These are phyloP conservation scores for Ecliptopera silaceata DNA, from an alignment of 2,888 invertebrate species.

Conservation along the genomic window DNA sequence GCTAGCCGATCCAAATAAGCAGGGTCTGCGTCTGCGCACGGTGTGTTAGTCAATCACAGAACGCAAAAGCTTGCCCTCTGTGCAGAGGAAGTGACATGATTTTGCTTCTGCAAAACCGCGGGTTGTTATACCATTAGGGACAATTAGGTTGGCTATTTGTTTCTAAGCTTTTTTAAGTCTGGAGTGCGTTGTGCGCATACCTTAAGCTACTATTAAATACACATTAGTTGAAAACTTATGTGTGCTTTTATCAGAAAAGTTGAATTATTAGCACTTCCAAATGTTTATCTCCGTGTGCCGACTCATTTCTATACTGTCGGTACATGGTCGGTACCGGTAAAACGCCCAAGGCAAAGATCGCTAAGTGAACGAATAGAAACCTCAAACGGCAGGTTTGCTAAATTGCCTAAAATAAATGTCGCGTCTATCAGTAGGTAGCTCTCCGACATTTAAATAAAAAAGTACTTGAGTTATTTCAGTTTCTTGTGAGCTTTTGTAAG, in stretches of 20 bases:
- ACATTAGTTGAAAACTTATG: too few relatives aligned
- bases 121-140: too few relatives aligned
- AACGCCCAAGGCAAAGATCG: conserved; percentile 58
- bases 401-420: conserved; percentile 13
- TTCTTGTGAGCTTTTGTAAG: too few relatives aligned
- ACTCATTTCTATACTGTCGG: conserved; percentile 10
- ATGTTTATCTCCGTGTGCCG: conserved; percentile 5
- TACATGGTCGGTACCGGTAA: conserved; percentile 36
- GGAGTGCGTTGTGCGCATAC: too few relatives aligned
- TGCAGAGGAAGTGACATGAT: background rate
- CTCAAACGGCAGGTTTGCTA: conserved; percentile 24
- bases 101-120: background rate
- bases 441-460: too few relatives aligned
- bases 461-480: too few relatives aligned
- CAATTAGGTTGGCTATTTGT: too few relatives aligned
- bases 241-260: background rate
- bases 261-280: conserved; percentile 3
- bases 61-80: background rate
- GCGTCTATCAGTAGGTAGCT: background rate
- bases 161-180: background rate
- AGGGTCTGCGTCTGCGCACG: background rate
- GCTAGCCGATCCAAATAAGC: conserved; percentile 57
- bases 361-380: conserved; percentile 34
- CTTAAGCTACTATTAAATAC: too few relatives aligned
- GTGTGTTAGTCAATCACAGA: background rate